Conservation (phyloP, 2,113 vertebrate genomes). For the Chrysochloris asiatica region DNA sequence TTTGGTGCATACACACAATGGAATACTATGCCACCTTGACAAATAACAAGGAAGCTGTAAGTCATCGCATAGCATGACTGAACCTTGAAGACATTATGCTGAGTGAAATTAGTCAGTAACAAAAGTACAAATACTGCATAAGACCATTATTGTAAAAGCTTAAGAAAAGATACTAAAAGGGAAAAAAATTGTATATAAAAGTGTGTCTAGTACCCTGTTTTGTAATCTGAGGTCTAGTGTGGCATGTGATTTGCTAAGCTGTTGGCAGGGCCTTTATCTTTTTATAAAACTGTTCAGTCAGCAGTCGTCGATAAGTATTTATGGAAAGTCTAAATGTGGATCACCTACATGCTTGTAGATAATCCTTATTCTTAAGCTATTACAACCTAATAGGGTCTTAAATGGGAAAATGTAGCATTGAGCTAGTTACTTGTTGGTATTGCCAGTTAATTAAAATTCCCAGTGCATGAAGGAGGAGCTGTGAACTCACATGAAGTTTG, state of each 20-base stretch:
- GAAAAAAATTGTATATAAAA: too few species aligned
- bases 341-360: neutral
- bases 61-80: too few species aligned
- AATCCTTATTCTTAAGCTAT: neutral
- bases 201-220: neutral
- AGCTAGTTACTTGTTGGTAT: neutral
- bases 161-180: too few species aligned
- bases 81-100: too few species aligned
- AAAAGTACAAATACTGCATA: too few species aligned
- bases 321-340: neutral
- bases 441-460: neutral
- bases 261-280: neutral
- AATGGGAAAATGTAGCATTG: neutral
- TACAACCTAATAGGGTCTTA: neutral
- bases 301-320: neutral
- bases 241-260: neutral
- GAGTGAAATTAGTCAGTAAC: too few species aligned
- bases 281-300: neutral
- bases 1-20: too few species aligned
- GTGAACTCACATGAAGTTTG: neutral
- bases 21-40: too few species aligned
- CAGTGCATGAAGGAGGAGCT: neutral
- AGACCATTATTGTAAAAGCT: too few species aligned
- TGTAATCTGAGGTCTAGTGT: neutral
- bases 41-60: too few species aligned